Evolutionary conservation across 2,888 invertebrate species (phyloP).

Genomic region (Tholera decimalis): DNA sequence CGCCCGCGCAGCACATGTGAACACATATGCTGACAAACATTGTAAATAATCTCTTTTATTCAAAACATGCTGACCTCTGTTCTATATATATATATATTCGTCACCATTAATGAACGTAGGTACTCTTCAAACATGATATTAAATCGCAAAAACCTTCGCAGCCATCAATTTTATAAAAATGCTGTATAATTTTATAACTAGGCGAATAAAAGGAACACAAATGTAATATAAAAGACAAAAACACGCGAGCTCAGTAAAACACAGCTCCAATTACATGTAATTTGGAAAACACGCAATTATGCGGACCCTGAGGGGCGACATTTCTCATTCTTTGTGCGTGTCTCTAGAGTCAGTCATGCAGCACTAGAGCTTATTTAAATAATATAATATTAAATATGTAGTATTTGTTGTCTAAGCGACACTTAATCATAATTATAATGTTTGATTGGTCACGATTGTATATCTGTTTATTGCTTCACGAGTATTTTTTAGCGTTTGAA

Average conservation of each 20-base stretch:
- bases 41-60: conserved; percentile 74
- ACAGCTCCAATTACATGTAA: conserved; percentile 77
- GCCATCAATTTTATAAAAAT: conserved; percentile 37
- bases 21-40: conserved; percentile 74
- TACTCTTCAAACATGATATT: conserved; percentile 33
- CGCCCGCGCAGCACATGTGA: conserved; percentile 80
- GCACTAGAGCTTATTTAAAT: conserved; percentile 64
- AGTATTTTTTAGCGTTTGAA: conserved; percentile 41
- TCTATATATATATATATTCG: conserved; percentile 61
- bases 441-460: conserved; percentile 40
- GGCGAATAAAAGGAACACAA: conserved; percentile 60
- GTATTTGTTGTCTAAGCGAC: conserved; percentile 54
- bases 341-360: conserved; percentile 66
- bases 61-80: conserved; percentile 78
- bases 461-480: conserved; percentile 36
- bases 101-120: conserved; percentile 49
- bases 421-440: conserved; percentile 58
- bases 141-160: conserved; percentile 17
- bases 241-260: conserved; percentile 70
- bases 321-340: conserved; percentile 71
- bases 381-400: conserved; percentile 63
- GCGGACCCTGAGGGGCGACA: conserved; percentile 73
- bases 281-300: conserved; percentile 81
- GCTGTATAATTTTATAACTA: conserved; percentile 61
- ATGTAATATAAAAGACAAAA: conserved; percentile 68